Evolutionary conservation across 2,888 invertebrate genomes (phyloP), one percentile per base, ranked within the genome.

Genomic region (Crocallis elinguaria): DNA sequence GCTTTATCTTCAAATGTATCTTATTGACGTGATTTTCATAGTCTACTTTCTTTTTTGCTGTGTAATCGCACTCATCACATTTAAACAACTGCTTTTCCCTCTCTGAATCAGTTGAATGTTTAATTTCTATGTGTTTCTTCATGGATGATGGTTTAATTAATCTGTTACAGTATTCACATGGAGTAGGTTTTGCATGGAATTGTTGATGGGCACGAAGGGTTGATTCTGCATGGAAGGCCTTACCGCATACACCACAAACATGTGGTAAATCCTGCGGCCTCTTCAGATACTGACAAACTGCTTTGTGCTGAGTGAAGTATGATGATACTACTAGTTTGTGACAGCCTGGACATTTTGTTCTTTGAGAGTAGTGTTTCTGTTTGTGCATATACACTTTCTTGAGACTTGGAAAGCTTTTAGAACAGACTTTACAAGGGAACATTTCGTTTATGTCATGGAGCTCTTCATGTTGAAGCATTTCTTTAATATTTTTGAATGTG

Each of bases 391-490:
- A 78, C 2, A 81, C 36, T 43, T 79, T 75, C 37, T 63, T 73
- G 9, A 81, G 55, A 11, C 62, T 69, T 11, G 69, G 61, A 58
- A 78, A 83, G 2, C 68, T 62, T 46, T 70, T 75, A 0, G 72
- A 51, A 36, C 83, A 83, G 0, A 61, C 66, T 60, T 71, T 75
- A 36, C 83, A 83, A 0, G 82, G 81, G 29, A 68, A 82, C 7
- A 62, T 37, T 2, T 67, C 69, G 6, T 66, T 48, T 5, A 72
- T 42, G 0, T 59, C 57, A 29, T 83, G 83, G 0, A 58, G 25
- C 33, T 71, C 56, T 19, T 79, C 74, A 54, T 83, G 83, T 23
- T 75, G 48, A 3, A 69, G 46, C 57, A 82, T 69, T 39, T 77
- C 73, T 49, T 71, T 77, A 7, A 73, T 60, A 17, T 67, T 77